phyloP scores from a whole-genome alignment of 2,797 vertebrate genomes.

The Sebastes minor region DNA sequence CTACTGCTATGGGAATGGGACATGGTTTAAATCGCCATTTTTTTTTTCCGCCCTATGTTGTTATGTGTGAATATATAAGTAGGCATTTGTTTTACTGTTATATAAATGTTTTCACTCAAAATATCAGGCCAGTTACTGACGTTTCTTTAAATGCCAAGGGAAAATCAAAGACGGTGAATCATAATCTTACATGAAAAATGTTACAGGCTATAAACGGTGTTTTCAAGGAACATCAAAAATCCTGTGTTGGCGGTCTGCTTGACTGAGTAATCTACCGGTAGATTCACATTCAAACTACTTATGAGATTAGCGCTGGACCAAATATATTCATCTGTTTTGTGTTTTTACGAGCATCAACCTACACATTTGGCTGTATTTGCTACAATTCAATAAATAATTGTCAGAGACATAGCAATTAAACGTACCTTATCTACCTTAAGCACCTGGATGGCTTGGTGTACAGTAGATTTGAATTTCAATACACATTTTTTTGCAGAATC shows the following conservation, averaged over 20 bases:
- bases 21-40: not conserved
- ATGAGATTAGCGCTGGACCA: slow-evolving; percentile 14
- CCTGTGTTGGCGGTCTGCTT: not conserved
- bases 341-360: not conserved
- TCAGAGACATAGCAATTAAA: slow-evolving; percentile 5
- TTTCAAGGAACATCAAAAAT: not conserved
- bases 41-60: not conserved
- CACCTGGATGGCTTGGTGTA: not conserved
- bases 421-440: not conserved
- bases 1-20: not conserved
- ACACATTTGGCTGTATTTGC: not conserved
- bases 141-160: not conserved
- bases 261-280: not conserved
- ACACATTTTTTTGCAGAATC: not conserved
- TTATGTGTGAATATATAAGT: not conserved
- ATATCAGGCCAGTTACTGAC: not conserved
- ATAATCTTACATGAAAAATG: not conserved
- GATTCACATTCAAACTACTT: not conserved
- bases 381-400: not conserved
- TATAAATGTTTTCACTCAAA: not conserved
- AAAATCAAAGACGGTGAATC: not conserved
- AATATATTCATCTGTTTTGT: slow-evolving; percentile 11
- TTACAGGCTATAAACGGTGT: not conserved
- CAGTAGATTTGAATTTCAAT: not conserved
- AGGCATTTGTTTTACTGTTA: not conserved